These are phyloP conservation scores for Neoseiulus cucumeris DNA, from an alignment of 1,140 invertebrate species.

Conservation along the genomic window DNA sequence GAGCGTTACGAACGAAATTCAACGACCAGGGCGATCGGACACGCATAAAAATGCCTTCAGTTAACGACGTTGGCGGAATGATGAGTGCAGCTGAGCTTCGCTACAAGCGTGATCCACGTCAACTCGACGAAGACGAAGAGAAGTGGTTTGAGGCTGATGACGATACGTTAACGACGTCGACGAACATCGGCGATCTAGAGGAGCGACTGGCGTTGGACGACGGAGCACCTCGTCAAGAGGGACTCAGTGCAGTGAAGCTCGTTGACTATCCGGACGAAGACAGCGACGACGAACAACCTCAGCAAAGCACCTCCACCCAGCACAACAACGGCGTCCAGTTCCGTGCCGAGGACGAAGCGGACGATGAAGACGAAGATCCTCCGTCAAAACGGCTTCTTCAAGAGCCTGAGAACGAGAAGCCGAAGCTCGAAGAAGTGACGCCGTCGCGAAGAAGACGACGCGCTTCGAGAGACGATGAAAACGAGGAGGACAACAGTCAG, in stretches of 20 bases:
- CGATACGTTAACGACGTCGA: constrained; percentile 30
- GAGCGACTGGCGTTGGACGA: not conserved
- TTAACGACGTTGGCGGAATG: constrained; percentile 41
- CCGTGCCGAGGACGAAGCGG: too few species aligned
- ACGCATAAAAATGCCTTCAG: not conserved
- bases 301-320: too few species aligned
- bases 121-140: constrained; percentile 90
- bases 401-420: too few species aligned
- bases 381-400: too few species aligned
- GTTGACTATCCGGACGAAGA: constrained; percentile 6
- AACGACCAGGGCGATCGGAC: constrained; percentile 48
- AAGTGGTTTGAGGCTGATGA: constrained; percentile 98
- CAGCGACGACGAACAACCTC: not conserved
- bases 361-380: too few species aligned
- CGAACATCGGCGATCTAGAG: not conserved
- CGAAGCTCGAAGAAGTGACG: too few species aligned
- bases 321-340: too few species aligned
- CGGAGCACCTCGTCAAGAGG: not conserved
- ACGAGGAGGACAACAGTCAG: too few species aligned
- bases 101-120: constrained; percentile 68
- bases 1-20: constrained; percentile 67
- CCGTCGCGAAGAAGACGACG: too few species aligned
- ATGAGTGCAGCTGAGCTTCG: constrained; percentile 52
- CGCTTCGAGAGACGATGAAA: too few species aligned
- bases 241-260: not conserved